Evolutionary conservation across 1,140 invertebrate species (phyloP).

Genomic region (Agraylea sexmaculata): DNA sequence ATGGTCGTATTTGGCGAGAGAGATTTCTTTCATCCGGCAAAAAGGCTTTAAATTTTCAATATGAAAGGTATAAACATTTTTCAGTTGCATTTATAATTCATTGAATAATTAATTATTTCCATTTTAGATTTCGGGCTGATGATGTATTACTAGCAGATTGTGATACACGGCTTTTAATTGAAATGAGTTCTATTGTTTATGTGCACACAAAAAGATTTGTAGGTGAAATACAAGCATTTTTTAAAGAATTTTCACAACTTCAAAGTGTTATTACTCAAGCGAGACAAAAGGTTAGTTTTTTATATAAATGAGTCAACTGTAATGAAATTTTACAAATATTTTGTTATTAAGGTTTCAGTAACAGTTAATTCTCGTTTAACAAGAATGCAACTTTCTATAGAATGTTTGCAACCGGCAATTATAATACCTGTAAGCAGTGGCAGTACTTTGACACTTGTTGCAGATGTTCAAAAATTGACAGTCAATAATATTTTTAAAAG

Average conservation of each 20-base stretch:
- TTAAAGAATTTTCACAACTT: constrained; percentile 74
- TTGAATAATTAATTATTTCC: constrained; percentile 6
- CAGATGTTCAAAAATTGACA: constrained; percentile 69
- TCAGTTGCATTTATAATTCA: background rate
- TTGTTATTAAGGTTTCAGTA: constrained; percentile 25
- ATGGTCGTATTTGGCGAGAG: constrained; percentile 68
- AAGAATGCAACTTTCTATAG: constrained; percentile 45
- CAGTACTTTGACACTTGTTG: constrained; percentile 63
- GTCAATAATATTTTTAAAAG: constrained; percentile 63
- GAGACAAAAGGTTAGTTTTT: constrained; percentile 28
- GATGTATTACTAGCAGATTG: constrained; percentile 42
- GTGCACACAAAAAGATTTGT: constrained; percentile 92
- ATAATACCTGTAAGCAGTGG: constrained; percentile 76
- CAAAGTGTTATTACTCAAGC: constrained; percentile 47
- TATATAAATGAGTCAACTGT: background rate
- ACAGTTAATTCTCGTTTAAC: constrained; percentile 23
- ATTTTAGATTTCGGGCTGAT: constrained; percentile 26
- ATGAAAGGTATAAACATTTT: constrained; percentile 38
- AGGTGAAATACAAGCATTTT: constrained; percentile 75
- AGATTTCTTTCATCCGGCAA: constrained; percentile 73
- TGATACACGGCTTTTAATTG: constrained; percentile 68
- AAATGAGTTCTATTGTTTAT: constrained; percentile 82
- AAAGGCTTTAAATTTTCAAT: constrained; percentile 72
- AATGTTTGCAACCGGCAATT: constrained; percentile 70
- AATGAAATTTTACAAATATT: background rate